phyloP scores from a whole-genome alignment of 1,140 invertebrate genomes.

The Macrobrachium nipponense region DNA sequence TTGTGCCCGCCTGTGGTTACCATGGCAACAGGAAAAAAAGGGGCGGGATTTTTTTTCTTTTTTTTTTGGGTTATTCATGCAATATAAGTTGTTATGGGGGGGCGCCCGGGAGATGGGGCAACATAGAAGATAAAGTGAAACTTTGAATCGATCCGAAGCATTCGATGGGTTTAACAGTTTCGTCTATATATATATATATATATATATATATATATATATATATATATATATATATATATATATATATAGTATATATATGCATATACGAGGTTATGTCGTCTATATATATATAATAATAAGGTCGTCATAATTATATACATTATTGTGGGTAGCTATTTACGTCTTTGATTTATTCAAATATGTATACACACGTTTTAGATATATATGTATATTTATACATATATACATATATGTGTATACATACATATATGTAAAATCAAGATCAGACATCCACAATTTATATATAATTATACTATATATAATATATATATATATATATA shows the following conservation, averaged over 20 bases:
- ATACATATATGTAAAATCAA: too few species aligned
- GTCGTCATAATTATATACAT: constrained; percentile 29
- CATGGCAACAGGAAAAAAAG: constrained; percentile 46
- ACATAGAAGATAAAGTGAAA: constrained; percentile 25
- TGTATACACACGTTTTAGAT: too few species aligned
- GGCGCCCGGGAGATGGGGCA: constrained; percentile 10
- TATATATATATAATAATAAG: constrained; percentile 22
- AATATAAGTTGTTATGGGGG: constrained; percentile 19
- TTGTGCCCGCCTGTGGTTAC: constrained; percentile 41
- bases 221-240: constrained; percentile 28
- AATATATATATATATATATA: too few species aligned
- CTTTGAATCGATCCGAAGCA: constrained; percentile 54
- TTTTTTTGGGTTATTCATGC: constrained; percentile 31
- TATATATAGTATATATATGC: constrained; percentile 13
- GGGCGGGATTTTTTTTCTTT: constrained; percentile 2
- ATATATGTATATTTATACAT: too few species aligned
- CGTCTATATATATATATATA: constrained; percentile 37
- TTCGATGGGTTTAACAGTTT: constrained; percentile 11
- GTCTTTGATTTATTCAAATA: too few species aligned
- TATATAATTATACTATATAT: too few species aligned
- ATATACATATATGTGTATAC: too few species aligned
- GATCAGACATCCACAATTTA: too few species aligned
- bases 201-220: constrained; percentile 28
- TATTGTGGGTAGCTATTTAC: too few species aligned
- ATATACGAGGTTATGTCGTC: not conserved